These are phyloP conservation scores for Noctuana brunneofusca DNA, from an alignment of 2,888 invertebrate genomes.

Conservation along the genomic window DNA sequence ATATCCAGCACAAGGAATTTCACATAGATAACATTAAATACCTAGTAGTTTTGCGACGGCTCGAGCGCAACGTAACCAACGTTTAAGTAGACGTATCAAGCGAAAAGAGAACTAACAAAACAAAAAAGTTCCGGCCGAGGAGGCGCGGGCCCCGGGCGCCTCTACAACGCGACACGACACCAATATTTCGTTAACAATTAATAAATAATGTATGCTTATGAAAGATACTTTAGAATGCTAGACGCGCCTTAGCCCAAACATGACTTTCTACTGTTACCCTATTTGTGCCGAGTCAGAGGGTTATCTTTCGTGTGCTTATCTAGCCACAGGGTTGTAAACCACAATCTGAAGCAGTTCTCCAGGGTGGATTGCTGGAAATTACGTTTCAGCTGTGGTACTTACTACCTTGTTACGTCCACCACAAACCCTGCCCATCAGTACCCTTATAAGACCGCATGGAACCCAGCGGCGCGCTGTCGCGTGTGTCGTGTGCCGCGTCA, in stretches of 20 bases:
- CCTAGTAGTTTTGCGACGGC: slow-evolving; percentile 50
- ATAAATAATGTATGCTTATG: slow-evolving; percentile 28
- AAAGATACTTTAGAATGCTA: slow-evolving; percentile 7
- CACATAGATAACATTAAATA: slow-evolving; percentile 59
- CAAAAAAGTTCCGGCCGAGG: slow-evolving; percentile 65
- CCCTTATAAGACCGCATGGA: not conserved
- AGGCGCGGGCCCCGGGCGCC: slow-evolving; percentile 14
- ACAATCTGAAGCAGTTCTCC: not conserved
- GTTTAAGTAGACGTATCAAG: slow-evolving; percentile 62
- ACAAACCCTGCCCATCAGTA: not conserved
- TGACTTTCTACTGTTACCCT: not conserved
- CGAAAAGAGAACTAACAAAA: slow-evolving; percentile 79
- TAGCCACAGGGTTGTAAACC: not conserved
- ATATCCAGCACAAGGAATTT: slow-evolving; percentile 61
- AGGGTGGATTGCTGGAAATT: not conserved
- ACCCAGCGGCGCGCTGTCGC: slow-evolving; percentile 4
- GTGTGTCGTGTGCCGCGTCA: slow-evolving; percentile 40
- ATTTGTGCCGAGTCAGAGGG: slow-evolving; percentile 1
- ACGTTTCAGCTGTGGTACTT: not conserved
- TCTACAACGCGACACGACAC: slow-evolving; percentile 7
- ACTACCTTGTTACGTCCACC: not conserved
- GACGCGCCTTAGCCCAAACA: slow-evolving; percentile 1
- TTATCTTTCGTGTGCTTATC: not conserved
- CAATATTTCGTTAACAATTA: slow-evolving; percentile 6
- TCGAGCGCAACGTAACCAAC: slow-evolving; percentile 58